phyloP scores from a whole-genome alignment of 2,797 vertebrate genomes.

The Protosalanx chinensis region DNA sequence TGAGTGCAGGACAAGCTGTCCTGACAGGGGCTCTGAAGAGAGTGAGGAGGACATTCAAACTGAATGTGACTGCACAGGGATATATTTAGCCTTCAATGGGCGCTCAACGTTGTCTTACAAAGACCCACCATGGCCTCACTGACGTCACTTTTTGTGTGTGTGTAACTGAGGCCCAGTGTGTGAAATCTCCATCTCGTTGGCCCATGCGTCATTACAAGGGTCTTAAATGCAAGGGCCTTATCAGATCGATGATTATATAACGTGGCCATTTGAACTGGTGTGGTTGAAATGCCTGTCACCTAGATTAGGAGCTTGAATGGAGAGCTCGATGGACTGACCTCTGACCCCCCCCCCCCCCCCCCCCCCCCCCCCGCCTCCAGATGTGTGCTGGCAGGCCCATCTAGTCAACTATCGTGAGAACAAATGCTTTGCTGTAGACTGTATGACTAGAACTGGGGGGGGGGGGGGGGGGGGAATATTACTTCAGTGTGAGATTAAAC shows the following conservation, averaged over 20 bases:
- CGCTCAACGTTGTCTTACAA: neutral
- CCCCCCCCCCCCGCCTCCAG: neutral
- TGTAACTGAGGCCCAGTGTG: neutral
- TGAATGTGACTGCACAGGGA: neutral
- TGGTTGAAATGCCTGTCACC: neutral
- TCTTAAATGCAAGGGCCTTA: conserved; percentile 8
- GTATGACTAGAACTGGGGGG: neutral
- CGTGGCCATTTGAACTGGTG: neutral
- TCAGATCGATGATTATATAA: conserved; percentile 15
- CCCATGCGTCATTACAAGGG: conserved; percentile 1
- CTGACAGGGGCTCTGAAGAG: neutral
- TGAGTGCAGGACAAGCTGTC: neutral
- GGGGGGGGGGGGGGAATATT: neutral
- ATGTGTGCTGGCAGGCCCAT: neutral
- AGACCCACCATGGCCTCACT: neutral
- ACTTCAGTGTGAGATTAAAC: neutral
- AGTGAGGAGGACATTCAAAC: neutral
- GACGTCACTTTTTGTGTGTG: no score
- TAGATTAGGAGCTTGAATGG: neutral
- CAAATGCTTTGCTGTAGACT: neutral
- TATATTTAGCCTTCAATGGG: neutral
- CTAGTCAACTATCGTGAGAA: neutral
- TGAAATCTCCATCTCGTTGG: conserved; percentile 8
- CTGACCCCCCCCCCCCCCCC: neutral
- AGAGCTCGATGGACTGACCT: neutral